phyloP scores from a whole-genome alignment of 1,140 invertebrate species.

The Adoxophyes honmai region DNA sequence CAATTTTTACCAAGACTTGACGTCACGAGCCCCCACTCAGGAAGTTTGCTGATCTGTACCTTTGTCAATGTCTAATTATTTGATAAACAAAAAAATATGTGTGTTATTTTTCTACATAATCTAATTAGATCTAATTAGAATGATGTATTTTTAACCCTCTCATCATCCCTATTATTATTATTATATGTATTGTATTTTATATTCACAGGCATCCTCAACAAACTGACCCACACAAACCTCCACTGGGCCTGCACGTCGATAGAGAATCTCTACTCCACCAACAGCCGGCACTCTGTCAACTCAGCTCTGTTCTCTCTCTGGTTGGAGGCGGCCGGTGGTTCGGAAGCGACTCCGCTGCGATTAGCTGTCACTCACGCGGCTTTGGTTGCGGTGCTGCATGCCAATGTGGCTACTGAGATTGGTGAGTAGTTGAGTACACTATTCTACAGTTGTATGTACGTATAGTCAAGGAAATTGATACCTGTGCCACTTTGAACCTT shows the following conservation, averaged over 20 bases:
- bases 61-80: too few species aligned
- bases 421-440: conserved; percentile 75
- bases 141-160: too few species aligned
- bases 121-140: too few species aligned
- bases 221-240: conserved; percentile 92
- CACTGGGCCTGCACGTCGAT: conserved; percentile 86
- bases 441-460: too few species aligned
- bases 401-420: conserved; percentile 93
- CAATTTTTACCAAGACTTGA: too few species aligned
- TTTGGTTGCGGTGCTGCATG: conserved; percentile 90
- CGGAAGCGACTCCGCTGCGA: conserved; percentile 80
- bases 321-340: conserved; percentile 81
- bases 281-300: conserved; percentile 91
- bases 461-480: too few species aligned
- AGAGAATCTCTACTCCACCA: conserved; percentile 85
- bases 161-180: too few species aligned
- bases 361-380: conserved; percentile 83
- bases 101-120: too few species aligned
- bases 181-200: neutral
- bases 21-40: too few species aligned
- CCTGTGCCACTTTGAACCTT: too few species aligned
- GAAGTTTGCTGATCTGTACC: too few species aligned
- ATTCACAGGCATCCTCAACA: conserved; percentile 85
- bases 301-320: conserved; percentile 84
- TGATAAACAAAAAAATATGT: too few species aligned